phyloP scores from a whole-genome alignment of 2,888 invertebrate species.

The Pristionchus mayeri region DNA sequence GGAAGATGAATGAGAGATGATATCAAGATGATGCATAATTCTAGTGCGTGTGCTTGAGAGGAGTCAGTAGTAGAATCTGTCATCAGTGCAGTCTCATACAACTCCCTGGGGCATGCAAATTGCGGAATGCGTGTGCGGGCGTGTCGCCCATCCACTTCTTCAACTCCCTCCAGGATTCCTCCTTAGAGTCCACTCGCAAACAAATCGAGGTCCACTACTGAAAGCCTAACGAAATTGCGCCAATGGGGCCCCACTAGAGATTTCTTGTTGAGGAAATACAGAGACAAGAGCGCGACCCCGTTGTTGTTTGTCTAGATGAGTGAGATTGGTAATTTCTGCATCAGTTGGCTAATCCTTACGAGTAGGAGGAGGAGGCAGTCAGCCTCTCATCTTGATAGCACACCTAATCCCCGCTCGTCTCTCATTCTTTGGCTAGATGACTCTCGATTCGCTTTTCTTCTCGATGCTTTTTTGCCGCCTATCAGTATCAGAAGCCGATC shows the following conservation, averaged over 20 bases:
- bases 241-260: neutral
- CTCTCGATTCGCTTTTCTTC: neutral
- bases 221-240: neutral
- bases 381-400: neutral
- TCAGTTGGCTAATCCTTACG: constrained; percentile 32
- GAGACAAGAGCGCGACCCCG: too few species aligned
- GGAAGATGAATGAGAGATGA: neutral
- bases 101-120: constrained; percentile 48
- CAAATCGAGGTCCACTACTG: neutral
- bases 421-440: too few species aligned
- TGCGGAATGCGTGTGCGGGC: neutral
- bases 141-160: neutral
- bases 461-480: neutral
- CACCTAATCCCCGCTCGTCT: constrained; percentile 3
- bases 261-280: neutral
- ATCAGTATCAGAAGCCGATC: constrained; percentile 20
- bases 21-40: constrained; percentile 36
- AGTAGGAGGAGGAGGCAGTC: too few species aligned
- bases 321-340: constrained; percentile 37
- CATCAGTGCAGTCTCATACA: constrained; percentile 27
- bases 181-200: neutral
- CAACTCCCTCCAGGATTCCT: neutral
- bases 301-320: neutral
- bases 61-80: neutral
- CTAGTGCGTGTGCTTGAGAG: neutral